Base-by-base conservation (phyloP, 2,797 vertebrate species). In the Melanotaenia maccullochi region DNA sequence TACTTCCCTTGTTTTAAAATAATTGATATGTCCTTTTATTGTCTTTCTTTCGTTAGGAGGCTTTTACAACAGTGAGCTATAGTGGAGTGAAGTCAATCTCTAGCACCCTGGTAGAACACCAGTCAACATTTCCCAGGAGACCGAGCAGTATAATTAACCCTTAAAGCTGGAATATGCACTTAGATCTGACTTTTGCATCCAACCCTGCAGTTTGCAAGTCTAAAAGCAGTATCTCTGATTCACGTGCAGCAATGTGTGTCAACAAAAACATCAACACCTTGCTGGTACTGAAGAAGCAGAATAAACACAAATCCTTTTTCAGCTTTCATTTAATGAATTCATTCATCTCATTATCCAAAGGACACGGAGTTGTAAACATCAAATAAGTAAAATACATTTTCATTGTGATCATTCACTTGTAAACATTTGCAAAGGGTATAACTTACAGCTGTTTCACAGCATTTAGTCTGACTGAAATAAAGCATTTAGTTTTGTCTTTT, bases 401-500 rank as follows among this genome's bases (percentile, higher is more conserved):
- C 52, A 60, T 72, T 25, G 44, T 63, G 40, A 69, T 85, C 55
- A 55, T 60, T 83, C 60, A 68, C 75, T 79, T 90, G 88, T 90
- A 91, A 92, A 91, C 86, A 76, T 82, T 63, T 65, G 73, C 28
- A 67, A 63, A 87, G 77, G 62, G 74, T 64, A 73, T 80, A 71
- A 87, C 76, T 88, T 83, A 33, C 51, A 73, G 33, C 22, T 22
- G 1, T 6, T 44, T 65, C 38, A 66, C 36, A 69, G 20, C 36
- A 58, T 58, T 60, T 35, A 25, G 25, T 66, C 47, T 40, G 33
- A 33, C 35, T 18, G 40, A 24, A 52, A 7, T 22, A 35, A 13
- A 36, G 28, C 6, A 8, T 24, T 9, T 24, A 32, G 3, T 33
- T 64, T 58, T 68, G 36, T 64, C 7, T 69, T 75, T 55, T n/a